phyloP scores from a whole-genome alignment of 2,888 invertebrate species.

The Ommatoiulus sabulosus region DNA sequence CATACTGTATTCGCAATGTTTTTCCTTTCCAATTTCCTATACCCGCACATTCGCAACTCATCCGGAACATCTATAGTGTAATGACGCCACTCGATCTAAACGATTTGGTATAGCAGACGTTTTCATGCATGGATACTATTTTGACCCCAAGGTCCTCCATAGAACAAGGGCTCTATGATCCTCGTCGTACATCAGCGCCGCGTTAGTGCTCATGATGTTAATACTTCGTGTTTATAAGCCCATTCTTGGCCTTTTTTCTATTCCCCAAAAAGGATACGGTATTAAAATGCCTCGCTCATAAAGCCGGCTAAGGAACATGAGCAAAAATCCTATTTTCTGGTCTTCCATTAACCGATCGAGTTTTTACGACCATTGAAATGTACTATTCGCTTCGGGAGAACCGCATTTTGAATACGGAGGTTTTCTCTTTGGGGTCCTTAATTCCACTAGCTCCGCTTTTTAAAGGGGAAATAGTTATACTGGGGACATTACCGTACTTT shows the following conservation, averaged over 20 bases:
- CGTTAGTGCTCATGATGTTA: conserved; percentile 24
- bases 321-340: background rate
- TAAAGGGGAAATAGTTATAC: background rate
- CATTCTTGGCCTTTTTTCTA: background rate
- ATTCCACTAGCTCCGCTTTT: background rate
- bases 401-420: background rate
- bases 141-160: background rate
- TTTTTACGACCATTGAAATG: background rate
- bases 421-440: conserved; percentile 15
- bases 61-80: background rate
- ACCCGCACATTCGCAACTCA: background rate
- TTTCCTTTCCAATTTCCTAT: background rate
- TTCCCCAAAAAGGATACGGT: background rate
- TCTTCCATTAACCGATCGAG: background rate
- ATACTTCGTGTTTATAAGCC: conserved; percentile 1
- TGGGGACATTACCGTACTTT: background rate
- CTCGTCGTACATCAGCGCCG: background rate
- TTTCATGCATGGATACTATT: background rate
- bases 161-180: conserved; percentile 12
- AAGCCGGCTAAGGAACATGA: background rate
- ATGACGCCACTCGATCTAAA: background rate
- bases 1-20: background rate
- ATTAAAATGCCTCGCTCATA: background rate
- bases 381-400: background rate
- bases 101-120: background rate